Evolutionary conservation across 1,140 invertebrate species (phyloP).

Genomic region (Lerema accius): DNA sequence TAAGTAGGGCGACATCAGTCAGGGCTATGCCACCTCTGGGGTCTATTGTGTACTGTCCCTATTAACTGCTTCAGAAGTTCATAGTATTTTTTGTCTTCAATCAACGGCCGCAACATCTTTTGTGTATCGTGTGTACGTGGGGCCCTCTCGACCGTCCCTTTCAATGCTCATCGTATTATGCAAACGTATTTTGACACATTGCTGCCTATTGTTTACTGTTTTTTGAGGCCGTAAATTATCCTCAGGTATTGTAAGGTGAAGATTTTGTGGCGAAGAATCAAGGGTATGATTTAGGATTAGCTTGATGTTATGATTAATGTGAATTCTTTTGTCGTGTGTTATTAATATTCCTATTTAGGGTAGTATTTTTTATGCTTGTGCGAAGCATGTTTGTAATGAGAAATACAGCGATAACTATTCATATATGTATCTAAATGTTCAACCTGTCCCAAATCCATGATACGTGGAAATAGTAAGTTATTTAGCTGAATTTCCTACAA

Average conservation of each 20-base stretch:
- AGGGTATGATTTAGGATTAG: slow-evolving; percentile 57
- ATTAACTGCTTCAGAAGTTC: slow-evolving; percentile 79
- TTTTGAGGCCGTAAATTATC: slow-evolving; percentile 70
- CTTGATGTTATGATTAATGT: slow-evolving; percentile 69
- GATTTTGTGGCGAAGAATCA: slow-evolving; percentile 61
- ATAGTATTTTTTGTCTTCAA: slow-evolving; percentile 71
- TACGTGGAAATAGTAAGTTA: neutral
- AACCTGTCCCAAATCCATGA: neutral
- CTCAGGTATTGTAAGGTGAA: slow-evolving; percentile 41
- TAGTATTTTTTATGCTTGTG: slow-evolving; percentile 9
- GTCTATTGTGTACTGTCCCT: slow-evolving; percentile 54
- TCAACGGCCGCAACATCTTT: slow-evolving; percentile 60
- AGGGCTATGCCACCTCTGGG: slow-evolving; percentile 53
- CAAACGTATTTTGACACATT: slow-evolving; percentile 77
- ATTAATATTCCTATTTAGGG: slow-evolving; percentile 15
- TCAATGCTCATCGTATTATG: slow-evolving; percentile 62
- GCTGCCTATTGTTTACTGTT: slow-evolving; percentile 65
- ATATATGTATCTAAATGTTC: neutral
- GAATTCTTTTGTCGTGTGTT: slow-evolving; percentile 34
- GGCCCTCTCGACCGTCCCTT: slow-evolving; percentile 49
- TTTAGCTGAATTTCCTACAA: neutral
- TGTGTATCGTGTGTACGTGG: slow-evolving; percentile 52
- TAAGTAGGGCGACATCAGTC: slow-evolving; percentile 62
- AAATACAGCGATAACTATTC: neutral
- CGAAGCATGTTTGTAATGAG: neutral